Evolutionary conservation across 2,113 vertebrate species (phyloP), one percentile per base, ranked within the genome.

Genomic region (Coptodon rendalli): DNA sequence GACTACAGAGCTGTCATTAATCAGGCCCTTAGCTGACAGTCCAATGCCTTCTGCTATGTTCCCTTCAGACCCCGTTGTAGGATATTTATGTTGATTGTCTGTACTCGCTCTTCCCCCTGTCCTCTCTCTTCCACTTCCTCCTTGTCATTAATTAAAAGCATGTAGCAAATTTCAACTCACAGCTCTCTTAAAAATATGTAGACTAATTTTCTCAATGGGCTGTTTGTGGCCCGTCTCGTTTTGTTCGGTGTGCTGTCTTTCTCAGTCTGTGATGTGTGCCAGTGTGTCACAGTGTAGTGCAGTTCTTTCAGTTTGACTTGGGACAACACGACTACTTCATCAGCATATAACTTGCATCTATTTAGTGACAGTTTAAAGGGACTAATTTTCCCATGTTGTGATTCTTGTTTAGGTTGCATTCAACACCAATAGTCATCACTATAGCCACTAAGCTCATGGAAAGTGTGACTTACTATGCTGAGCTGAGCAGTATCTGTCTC

Each of bases 61-160:
- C 90, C 91, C 87, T 85, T 93, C 86, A 87, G 88, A 91, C 68
- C 83, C 85, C 24, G 45, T 88, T 86, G 87, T 68, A 57, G 87
- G 79, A 94, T 95, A 94, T 94, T 93, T 95, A 92, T 95, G 93
- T 94, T 94, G 93, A 94, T 92, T 92, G 91, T 93, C 89, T 94
- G 66, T 80, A 79, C 53, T 59, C 7, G 14, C 84, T 89, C 91
- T 87, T 86, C 52, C 84, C 68, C 48, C 9, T 22, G 8, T 86
- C 86, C 40, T 54, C 80, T 66, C 34, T 81, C 9, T 57, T 88
- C 89, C 61, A 63, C 83, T 83, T 80, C 31, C 80, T 87, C 45
- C 40, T 54, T 89, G 95, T 88, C 91, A 90, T 91, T 93, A 95
- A 95, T 95, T 95, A 93, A 94, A 87, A 89, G 92, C 86, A 91